Evolutionary conservation across 64 coral and sea anemone genomes (phyloP), one percentile per base, ranked within the genome.

Genomic region (Stylophora pistillata): DNA sequence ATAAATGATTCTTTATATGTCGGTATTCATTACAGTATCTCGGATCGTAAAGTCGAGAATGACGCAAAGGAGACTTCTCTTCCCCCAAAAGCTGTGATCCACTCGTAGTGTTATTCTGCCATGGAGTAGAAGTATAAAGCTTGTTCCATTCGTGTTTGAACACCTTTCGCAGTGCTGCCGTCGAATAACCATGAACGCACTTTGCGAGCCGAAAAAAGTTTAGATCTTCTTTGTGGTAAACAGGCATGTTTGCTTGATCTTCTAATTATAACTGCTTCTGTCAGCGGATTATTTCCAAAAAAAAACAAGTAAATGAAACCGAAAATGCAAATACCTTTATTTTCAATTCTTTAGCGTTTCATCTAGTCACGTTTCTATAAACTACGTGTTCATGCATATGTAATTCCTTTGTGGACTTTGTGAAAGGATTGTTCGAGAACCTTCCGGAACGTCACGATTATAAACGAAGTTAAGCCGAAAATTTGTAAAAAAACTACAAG

Each of bases 181-280:
- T 71, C n/a, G 88, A 89, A 15, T 89, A 21, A 81, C 80, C 88
- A 18, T 80, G 63, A 3, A 89, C 5, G 28, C 76, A 61, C 27
- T 89, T 81, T 1, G 88, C 52, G 76, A 89, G 62, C 31, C 88
- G 41, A 72, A 89, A 89, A 31, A 80, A 89, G 71, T 77, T 52
- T 21, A 89, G 88, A 29, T 89, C 77, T 69, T 28, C 47, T 41
- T 58, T 31, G n/a, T 15, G 72, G 31, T 89, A 79, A 81, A 81
- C 34, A 58, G 58, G 18, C 77, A 79, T 78, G n/a, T n/a, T n/a
- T n/a, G n/a, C n/a, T n/a, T n/a, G n/a, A n/a, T n/a, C n/a, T n/a
- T 47, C 37, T 47, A 3, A 47, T 47, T 47, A 7, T 4, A 47
- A 47, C 7, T 47, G 37, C 37, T 7, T 47, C 37, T 47, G 37